A percentile compares a stretch with the other conserved stretches of the same genome.
Evolutionary conservation across 2,797 vertebrate genomes (phyloP).

Genomic region (Oophaga sylvatica): DNA sequence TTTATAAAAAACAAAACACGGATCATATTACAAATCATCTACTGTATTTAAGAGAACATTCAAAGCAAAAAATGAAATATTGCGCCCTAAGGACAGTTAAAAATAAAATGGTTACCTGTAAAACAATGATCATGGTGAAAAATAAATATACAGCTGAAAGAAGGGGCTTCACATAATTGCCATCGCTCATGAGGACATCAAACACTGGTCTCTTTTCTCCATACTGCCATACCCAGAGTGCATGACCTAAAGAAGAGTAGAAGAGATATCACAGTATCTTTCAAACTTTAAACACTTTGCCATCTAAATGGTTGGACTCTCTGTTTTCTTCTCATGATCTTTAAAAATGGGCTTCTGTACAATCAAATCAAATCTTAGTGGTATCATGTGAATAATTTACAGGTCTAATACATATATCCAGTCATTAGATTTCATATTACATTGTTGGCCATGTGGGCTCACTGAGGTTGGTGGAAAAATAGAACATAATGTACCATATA

Average conservation of each 20-base stretch:
- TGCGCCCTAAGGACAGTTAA: background rate
- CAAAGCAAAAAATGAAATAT: background rate
- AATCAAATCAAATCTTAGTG: too few species aligned
- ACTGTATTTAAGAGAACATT: background rate
- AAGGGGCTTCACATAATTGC: constrained; percentile 85
- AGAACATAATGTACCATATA: background rate
- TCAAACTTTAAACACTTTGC: background rate
- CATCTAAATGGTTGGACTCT: background rate
- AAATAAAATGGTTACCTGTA: constrained; percentile 82
- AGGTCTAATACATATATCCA: background rate
- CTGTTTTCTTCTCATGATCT: too few species aligned
- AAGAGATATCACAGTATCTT: background rate
- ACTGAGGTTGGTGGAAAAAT: background rate
- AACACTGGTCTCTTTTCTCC: constrained; percentile 89
- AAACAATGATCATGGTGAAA: constrained; percentile 95
- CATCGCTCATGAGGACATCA: constrained; percentile 87
- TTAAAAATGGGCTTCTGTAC: too few species aligned
- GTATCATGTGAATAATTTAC: background rate
- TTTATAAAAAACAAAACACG: background rate
- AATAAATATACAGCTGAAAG: constrained; percentile 92
- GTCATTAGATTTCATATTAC: background rate
- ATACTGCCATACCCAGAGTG: constrained; percentile 90
- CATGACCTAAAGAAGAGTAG: constrained; percentile 80
- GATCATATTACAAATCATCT: background rate
- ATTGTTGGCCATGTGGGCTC: background rate